Evolutionary conservation across 2,888 invertebrate genomes (phyloP).

Genomic region (Leucophora obtusa): DNA sequence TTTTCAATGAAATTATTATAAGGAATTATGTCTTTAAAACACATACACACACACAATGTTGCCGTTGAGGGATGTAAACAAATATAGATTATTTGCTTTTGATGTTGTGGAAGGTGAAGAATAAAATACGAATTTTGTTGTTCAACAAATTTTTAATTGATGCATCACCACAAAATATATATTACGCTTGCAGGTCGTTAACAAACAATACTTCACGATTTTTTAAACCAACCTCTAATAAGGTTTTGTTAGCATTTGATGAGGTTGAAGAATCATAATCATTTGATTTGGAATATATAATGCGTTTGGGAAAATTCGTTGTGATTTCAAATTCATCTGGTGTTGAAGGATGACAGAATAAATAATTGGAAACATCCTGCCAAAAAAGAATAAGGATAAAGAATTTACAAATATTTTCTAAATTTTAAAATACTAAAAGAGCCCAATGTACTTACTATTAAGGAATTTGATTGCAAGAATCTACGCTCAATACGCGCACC

Average conservation of each 20-base stretch:
- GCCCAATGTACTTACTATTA: constrained; percentile 84
- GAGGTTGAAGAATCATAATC: constrained; percentile 53
- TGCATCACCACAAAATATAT: constrained; percentile 45
- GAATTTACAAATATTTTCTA: constrained; percentile 12
- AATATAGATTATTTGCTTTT: constrained; percentile 4
- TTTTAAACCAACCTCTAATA: constrained; percentile 87
- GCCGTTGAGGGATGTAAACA: constrained; percentile 29
- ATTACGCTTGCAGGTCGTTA: constrained; percentile 91
- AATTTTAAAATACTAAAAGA: neutral
- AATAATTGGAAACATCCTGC: constrained; percentile 95
- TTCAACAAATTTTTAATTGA: neutral
- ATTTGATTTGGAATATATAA: constrained; percentile 80
- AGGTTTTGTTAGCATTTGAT: constrained; percentile 70
- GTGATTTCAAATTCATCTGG: constrained; percentile 97
- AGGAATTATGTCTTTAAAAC: constrained; percentile 39
- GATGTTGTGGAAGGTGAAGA: constrained; percentile 18
- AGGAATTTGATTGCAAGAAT: constrained; percentile 88
- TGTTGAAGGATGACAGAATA: constrained; percentile 95
- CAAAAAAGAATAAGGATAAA: constrained; percentile 73
- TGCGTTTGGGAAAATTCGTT: constrained; percentile 95
- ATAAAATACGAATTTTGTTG: constrained; percentile 8
- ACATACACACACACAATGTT: constrained; percentile 31
- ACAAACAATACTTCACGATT: constrained; percentile 95
- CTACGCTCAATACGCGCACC: constrained; percentile 93
- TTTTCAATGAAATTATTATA: constrained; percentile 19